Evolutionary conservation across 2,797 vertebrate genomes (phyloP).

Genomic region (Enteromius treurensis): DNA sequence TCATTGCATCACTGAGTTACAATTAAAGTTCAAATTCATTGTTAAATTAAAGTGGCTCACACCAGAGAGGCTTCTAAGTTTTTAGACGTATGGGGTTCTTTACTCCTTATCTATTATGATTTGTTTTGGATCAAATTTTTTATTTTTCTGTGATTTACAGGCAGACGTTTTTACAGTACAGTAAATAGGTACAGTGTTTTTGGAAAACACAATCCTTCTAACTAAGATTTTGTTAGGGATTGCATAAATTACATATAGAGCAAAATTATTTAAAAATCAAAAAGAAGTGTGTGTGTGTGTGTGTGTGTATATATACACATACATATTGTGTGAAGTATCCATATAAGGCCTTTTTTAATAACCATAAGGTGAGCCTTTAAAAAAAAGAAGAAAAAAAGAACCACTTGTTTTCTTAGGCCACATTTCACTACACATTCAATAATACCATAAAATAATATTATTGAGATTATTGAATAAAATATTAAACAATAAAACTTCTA

Average conservation of each 20-base stretch:
- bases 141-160: background rate
- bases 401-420: too few species aligned
- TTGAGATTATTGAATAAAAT: background rate
- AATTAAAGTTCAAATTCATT: background rate
- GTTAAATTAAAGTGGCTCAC: background rate
- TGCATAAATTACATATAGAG: background rate
- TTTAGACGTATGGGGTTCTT: background rate
- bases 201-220: background rate
- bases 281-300: background rate
- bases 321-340: background rate
- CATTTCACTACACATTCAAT: background rate
- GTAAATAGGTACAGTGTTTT: background rate
- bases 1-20: background rate
- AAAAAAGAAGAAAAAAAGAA: background rate
- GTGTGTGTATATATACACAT: too few species aligned
- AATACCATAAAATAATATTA: background rate
- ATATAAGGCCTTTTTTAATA: background rate
- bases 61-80: background rate
- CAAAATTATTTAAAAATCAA: background rate
- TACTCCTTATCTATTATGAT: background rate
- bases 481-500: background rate
- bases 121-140: background rate
- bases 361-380: background rate
- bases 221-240: background rate
- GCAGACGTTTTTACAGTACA: background rate